phyloP scores from a whole-genome alignment of 23 tunicate genomes.

The Oikopleura albicans region DNA sequence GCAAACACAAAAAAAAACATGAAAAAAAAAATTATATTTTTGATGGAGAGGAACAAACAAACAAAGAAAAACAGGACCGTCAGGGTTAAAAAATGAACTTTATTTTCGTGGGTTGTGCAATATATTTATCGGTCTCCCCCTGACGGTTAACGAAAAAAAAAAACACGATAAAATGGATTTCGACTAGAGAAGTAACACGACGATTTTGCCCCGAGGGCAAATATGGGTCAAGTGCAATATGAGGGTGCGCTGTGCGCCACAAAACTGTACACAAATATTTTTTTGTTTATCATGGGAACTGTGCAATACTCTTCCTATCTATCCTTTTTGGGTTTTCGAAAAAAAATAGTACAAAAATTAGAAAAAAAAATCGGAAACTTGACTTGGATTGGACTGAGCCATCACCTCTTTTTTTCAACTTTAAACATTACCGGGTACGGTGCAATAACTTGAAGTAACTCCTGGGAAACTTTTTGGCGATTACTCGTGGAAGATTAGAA shows the following conservation, averaged over 20 bases:
- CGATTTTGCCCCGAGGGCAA: too few species aligned
- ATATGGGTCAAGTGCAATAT: not conserved
- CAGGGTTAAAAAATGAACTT: too few species aligned
- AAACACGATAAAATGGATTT: not conserved
- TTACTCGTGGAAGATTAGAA: too few species aligned
- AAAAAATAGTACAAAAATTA: not conserved
- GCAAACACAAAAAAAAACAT: too few species aligned
- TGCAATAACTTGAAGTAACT: too few species aligned
- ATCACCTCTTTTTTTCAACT: constrained; percentile 2
- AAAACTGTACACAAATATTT: too few species aligned
- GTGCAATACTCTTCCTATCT: not conserved
- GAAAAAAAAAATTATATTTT: too few species aligned
- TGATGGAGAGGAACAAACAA: too few species aligned
- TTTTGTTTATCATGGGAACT: not conserved
- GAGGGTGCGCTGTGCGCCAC: too few species aligned
- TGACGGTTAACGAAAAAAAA: not conserved
- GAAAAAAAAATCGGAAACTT: not conserved
- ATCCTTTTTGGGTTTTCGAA: not conserved
- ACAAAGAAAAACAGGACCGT: too few species aligned
- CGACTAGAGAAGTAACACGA: not conserved
- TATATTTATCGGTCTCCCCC: not conserved
- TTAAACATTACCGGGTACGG: too few species aligned
- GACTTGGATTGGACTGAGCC: not conserved
- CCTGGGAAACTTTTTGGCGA: too few species aligned
- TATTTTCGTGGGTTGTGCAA: not conserved